Evolutionary conservation across 2,888 invertebrate species (phyloP).

Genomic region (Drosophila siamana): DNA sequence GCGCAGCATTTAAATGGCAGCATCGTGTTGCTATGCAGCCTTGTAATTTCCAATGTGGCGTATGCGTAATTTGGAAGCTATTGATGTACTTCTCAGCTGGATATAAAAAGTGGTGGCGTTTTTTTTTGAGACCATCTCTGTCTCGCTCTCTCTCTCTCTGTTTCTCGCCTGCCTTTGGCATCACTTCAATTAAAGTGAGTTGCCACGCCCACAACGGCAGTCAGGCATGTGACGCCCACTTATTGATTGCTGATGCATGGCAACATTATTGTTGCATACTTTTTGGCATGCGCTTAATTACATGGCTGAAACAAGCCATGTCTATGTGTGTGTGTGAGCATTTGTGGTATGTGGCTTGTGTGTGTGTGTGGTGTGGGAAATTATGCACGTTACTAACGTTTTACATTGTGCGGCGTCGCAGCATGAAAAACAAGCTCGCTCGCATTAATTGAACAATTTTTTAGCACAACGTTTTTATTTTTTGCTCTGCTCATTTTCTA

Average conservation of each 20-base stretch:
- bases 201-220: constrained; percentile 49
- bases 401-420: constrained; percentile 44
- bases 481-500: constrained; percentile 54
- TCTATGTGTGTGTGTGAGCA: constrained; percentile 20
- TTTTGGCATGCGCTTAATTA: constrained; percentile 77
- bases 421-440: constrained; percentile 50
- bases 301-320: constrained; percentile 58
- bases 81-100: constrained; percentile 24
- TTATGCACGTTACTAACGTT: constrained; percentile 67
- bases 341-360: constrained; percentile 31
- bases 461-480: constrained; percentile 55
- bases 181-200: constrained; percentile 55
- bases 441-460: constrained; percentile 76
- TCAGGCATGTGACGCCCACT: constrained; percentile 37
- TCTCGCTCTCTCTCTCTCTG: constrained; percentile 23
- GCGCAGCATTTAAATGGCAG: neutral
- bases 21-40: constrained; percentile 10
- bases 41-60: constrained; percentile 23
- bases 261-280: constrained; percentile 72
- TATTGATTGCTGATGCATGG: constrained; percentile 63
- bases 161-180: constrained; percentile 65
- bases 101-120: constrained; percentile 7
- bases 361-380: constrained; percentile 38
- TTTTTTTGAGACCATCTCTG: constrained; percentile 6
- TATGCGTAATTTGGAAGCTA: constrained; percentile 43